Evolutionary conservation across 2,797 vertebrate genomes (phyloP), one percentile per base, ranked within the genome.

Genomic region (Poecilia wingei): DNA sequence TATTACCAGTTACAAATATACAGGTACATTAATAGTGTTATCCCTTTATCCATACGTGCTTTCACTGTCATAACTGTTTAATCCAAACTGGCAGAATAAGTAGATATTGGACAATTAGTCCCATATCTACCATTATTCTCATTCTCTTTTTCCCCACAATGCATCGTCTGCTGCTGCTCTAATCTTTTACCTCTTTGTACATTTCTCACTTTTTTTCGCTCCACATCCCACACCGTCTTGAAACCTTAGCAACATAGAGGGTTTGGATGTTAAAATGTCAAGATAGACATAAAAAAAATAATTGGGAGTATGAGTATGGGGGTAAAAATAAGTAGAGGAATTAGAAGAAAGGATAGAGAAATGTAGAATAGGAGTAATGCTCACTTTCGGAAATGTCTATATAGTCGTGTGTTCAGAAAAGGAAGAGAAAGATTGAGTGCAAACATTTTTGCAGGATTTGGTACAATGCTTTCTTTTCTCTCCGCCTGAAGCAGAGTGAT

Each of bases 191-290:
- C 78, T 68, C 39, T 71, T 77, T 36, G 14, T 72, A 28, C 72
- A 22, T 53, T 53, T 53, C 8, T 53, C 22, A 33, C 13, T 7
- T 53, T 73, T 25, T 13, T 25, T 33, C 12, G 22, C 10, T 20
- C 47, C 41, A 25, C 46, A 68, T 72, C 59, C 51, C 74, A 85
- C 2, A 82, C 47, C 6, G 68, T 80, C 76, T 84, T 81, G 89
- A 92, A 92, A 88, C 91, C 80, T 33, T 89, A 84, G 88, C 86
- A 91, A 90, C 89, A 89, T 68, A 77, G 61, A 80, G 74, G 49
- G 77, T 49, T 84, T 74, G 78, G 76, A 39, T 84, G 79, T 75
- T 66, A 77, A 82, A 86, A 45, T 71, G 28, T 28, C 55, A 79
- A 59, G 16, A 16, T 16, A 36, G 79, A 41, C 31, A 31, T 31